A percentile compares a stretch with the other conserved stretches of the same genome.
phyloP scores from a whole-genome alignment of 2,888 invertebrate species.

The Acronicta alni region DNA sequence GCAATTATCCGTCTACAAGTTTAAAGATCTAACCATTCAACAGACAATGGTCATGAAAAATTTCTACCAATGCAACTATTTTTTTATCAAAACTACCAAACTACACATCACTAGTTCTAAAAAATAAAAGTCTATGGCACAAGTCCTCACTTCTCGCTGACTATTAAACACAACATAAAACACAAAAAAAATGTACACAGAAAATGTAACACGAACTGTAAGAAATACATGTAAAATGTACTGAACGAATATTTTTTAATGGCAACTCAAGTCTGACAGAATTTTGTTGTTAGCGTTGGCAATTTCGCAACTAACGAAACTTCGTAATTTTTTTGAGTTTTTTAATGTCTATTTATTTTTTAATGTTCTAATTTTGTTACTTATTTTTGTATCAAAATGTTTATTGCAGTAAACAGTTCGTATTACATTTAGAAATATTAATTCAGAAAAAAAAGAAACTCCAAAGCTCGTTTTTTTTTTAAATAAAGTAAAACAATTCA shows the following conservation, averaged over 20 bases:
- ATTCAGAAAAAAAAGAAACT: conserved; percentile 39
- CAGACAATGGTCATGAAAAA: conserved; percentile 39
- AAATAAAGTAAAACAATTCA: conserved; percentile 31
- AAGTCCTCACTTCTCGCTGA: conserved; percentile 73
- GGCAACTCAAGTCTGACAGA: too few relatives aligned
- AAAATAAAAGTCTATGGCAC: conserved; percentile 62
- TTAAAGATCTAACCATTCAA: conserved; percentile 33
- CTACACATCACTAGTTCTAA: conserved; percentile 52
- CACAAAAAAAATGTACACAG: conserved; percentile 58
- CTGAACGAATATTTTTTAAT: not conserved
- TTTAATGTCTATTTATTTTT: too few relatives aligned
- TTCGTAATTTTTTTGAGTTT: too few relatives aligned
- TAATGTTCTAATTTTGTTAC: too few relatives aligned
- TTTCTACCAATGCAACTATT: conserved; percentile 45
- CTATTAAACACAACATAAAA: conserved; percentile 71
- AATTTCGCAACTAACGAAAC: too few relatives aligned
- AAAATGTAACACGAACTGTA: conserved; percentile 40
- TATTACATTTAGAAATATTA: conserved; percentile 45
- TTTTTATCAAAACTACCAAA: conserved; percentile 25
- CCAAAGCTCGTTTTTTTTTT: conserved; percentile 31
- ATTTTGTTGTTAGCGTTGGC: too few relatives aligned
- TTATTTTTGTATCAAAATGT: too few relatives aligned
- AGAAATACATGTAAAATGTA: not conserved
- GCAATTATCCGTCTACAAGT: not conserved
- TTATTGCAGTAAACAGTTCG: conserved; percentile 18